Evolutionary conservation across 2,113 vertebrate genomes (phyloP).

Genomic region (Ciconia stormi): DNA sequence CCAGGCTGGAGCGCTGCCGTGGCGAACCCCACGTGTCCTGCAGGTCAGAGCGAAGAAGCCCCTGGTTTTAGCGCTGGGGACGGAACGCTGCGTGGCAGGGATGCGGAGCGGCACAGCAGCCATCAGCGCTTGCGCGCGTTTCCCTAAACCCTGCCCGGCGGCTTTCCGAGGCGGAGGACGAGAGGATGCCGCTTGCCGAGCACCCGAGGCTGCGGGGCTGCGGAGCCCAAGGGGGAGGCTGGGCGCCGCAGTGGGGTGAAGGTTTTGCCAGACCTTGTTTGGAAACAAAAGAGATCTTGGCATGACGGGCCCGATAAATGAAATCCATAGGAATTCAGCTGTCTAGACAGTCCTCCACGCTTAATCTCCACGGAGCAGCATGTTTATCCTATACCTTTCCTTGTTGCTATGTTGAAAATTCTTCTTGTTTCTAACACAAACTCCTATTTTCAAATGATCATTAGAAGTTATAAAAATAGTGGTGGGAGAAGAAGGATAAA

Average conservation of each 20-base stretch:
- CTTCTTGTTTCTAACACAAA: neutral
- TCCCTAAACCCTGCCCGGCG: neutral
- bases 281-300: neutral
- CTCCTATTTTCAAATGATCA: neutral
- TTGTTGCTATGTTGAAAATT: neutral
- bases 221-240: neutral
- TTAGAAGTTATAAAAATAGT: neutral
- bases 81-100: rapidly evolving
- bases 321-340: neutral
- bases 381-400: neutral
- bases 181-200: rapidly evolving
- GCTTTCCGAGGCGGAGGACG: neutral
- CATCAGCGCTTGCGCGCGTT: neutral
- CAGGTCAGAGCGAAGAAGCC: no score
- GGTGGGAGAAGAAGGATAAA: neutral
- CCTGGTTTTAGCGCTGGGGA: neutral
- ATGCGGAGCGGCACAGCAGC: rapidly evolving
- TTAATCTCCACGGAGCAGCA: rapidly evolving
- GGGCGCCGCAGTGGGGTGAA: rapidly evolving
- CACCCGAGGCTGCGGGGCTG: neutral
- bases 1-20: neutral
- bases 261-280: neutral
- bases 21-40: rapidly evolving
- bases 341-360: neutral
- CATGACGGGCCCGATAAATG: rapidly evolving